Percentiles rank a stretch among this genome's conserved stretches.
Conservation (phyloP, 2,797 vertebrate genomes). For the Pteropus rufus region DNA sequence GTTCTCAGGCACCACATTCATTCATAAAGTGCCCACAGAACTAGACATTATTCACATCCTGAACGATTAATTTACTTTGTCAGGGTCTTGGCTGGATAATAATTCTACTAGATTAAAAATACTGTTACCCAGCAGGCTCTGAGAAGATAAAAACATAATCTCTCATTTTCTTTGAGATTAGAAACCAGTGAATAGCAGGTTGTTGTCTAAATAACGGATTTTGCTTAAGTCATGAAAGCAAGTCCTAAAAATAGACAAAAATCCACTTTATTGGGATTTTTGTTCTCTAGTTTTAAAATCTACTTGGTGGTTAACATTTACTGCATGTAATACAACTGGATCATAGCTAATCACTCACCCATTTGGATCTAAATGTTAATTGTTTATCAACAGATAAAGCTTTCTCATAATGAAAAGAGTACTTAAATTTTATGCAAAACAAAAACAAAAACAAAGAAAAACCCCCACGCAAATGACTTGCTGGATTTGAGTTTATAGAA, state of each 20-base stretch:
- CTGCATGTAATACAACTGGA: neutral
- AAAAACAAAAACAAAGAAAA: neutral
- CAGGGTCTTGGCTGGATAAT: neutral
- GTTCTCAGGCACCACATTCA: neutral
- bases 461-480: neutral
- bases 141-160: conserved; percentile 17
- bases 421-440: neutral
- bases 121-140: neutral
- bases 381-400: neutral
- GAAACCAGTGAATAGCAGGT: neutral
- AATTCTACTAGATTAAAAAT: conserved; percentile 31
- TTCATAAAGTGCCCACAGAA: neutral
- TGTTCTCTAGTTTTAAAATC: conserved; percentile 1
- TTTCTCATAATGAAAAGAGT: neutral
- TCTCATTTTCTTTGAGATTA: conserved; percentile 13
- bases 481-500: neutral
- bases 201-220: conserved; percentile 7
- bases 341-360: neutral
- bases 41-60: conserved; percentile 17
- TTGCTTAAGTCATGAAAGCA: conserved; percentile 1
- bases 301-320: neutral
- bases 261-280: neutral
- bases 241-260: conserved; percentile 25
- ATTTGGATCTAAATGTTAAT: neutral
- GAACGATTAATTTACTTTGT: neutral